phyloP scores from a whole-genome alignment of 2,888 invertebrate genomes.

The Silvanus unidentatus region DNA sequence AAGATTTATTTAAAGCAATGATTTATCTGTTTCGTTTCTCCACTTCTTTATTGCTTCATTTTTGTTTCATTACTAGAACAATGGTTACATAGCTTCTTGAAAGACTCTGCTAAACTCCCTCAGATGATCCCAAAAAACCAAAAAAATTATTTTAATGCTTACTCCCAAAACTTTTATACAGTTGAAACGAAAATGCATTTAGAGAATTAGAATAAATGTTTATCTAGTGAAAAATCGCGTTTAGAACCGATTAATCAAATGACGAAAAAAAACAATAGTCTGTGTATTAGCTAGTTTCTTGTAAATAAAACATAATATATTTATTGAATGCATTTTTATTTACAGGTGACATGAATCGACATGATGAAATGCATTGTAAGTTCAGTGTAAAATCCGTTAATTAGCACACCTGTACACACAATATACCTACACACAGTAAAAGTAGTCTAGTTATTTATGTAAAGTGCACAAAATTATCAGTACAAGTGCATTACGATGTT shows the following conservation, averaged over 20 bases:
- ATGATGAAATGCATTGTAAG: slow-evolving; percentile 73
- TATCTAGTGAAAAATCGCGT: too few relatives aligned
- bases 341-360: slow-evolving; percentile 70
- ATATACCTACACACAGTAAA: too few relatives aligned
- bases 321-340: slow-evolving; percentile 31
- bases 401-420: too few relatives aligned
- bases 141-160: slow-evolving; percentile 1
- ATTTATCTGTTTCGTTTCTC: not conserved
- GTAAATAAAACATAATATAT: too few relatives aligned
- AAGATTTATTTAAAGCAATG: slow-evolving; percentile 7
- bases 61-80: slow-evolving; percentile 6
- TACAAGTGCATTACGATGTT: slow-evolving; percentile 21
- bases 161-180: not conserved
- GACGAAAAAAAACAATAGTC: too few relatives aligned
- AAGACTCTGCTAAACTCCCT: slow-evolving; percentile 32
- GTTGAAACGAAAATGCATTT: too few relatives aligned
- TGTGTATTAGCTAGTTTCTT: too few relatives aligned
- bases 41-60: slow-evolving; percentile 1
- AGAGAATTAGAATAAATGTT: too few relatives aligned
- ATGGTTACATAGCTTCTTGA: slow-evolving; percentile 32
- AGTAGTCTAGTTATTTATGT: too few relatives aligned
- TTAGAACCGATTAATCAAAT: too few relatives aligned
- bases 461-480: too few relatives aligned
- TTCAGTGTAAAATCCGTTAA: slow-evolving; percentile 29
- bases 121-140: slow-evolving; percentile 6